These are phyloP conservation scores for Acinonyx jubatus DNA, from an alignment of 2,113 vertebrate species.

Conservation along the genomic window DNA sequence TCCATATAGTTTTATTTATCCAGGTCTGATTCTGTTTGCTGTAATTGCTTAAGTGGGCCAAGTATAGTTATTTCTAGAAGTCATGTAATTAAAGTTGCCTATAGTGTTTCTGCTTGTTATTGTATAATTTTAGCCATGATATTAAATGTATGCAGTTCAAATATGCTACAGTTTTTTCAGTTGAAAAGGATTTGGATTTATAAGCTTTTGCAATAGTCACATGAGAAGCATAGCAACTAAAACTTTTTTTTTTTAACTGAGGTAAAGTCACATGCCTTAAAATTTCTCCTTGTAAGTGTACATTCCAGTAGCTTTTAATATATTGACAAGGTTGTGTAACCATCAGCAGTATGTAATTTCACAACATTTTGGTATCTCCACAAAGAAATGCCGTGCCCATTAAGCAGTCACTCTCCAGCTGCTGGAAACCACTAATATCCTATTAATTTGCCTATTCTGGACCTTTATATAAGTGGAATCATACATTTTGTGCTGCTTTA, in stretches of 20 bases:
- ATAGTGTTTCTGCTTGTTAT: slow-evolving; percentile 4
- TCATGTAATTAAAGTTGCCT: not conserved
- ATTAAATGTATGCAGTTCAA: not conserved
- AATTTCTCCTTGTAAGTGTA: not conserved
- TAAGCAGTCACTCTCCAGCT: not conserved
- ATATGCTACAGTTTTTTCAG: not conserved
- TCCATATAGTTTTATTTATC: not conserved
- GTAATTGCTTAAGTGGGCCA: not conserved
- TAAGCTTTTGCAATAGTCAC: not conserved
- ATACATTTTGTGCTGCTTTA: not conserved
- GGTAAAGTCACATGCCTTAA: not conserved
- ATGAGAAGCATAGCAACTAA: not conserved
- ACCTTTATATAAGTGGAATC: not conserved
- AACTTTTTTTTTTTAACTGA: not conserved
- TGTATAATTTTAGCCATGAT: not conserved
- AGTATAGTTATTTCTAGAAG: slow-evolving; percentile 7
- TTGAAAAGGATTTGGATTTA: not conserved
- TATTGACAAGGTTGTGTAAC: not conserved
- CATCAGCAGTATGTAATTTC: not conserved
- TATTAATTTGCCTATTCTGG: not conserved
- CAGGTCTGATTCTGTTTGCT: not conserved
- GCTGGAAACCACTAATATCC: not conserved
- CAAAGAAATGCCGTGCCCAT: not conserved
- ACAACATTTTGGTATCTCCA: not conserved
- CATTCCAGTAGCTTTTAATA: not conserved